Evolutionary conservation across 2,888 invertebrate genomes (phyloP), one percentile per base, ranked within the genome.

Genomic region (Agapetus fuscipes): DNA sequence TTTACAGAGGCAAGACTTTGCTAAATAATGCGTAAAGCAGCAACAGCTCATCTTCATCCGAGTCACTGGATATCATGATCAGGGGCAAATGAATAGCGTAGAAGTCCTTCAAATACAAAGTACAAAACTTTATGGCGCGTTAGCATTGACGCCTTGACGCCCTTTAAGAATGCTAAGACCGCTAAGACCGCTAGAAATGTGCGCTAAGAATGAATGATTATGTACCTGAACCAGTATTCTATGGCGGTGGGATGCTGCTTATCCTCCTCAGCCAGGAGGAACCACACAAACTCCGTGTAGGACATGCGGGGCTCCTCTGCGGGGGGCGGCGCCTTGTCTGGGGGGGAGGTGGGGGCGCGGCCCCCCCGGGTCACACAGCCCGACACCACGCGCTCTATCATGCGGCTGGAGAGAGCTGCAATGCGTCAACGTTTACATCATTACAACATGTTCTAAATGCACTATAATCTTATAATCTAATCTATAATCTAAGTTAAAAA

Each of bases 201-300:
- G n/a, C n/a, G n/a, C n/a, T n/a, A n/a, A n/a, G n/a, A n/a, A n/a
- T n/a, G n/a, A n/a, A n/a, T n/a, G n/a, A n/a, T n/a, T n/a, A 40
- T 40, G 42, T 59, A 80, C 80, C 85, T 79, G 64, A 89, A 93
- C 91, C 91, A 93, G 62, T 91, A 93, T 58, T 93, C 93, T 42
- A 93, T 86, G 44, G 91, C 89, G 7, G 89, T 94, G 7, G 94
- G 90, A 62, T 97, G 91, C 48, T 83, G 80, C 64, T 99, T 99
- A 64, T 99, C 98, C 64, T 98, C 98, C 60, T 99, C 98, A 25
- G 98, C 94, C 5, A 99, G 72, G 40, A 99, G 73, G 66, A 98
- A 99, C 93, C 97, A 97, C 3, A 98, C 97, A 66, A 98, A 99
- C 64, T 99, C 98, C 1, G 90, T 88, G 63, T 98, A 97, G 28